A percentile compares a stretch with the other conserved stretches of the same genome.
Evolutionary conservation across 2,113 vertebrate genomes (phyloP).

Genomic region (Gymnorhina tibicen): DNA sequence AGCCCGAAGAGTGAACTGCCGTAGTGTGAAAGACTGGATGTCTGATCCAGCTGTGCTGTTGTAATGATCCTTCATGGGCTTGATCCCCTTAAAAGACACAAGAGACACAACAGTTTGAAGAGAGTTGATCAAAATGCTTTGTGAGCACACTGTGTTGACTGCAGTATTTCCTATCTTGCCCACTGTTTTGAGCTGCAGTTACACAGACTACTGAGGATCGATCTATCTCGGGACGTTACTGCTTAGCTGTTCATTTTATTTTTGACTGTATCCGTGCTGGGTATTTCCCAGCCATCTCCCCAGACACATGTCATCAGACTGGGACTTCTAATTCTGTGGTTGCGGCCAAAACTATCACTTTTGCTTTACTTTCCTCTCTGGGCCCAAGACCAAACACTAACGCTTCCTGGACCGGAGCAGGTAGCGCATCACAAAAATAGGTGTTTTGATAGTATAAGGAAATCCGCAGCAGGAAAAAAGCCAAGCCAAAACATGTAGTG

Average conservation of each 20-base stretch:
- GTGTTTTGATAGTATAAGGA: not conserved
- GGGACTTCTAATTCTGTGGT: not conserved
- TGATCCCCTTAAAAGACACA: not conserved
- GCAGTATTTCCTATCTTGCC: not conserved
- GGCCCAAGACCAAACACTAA: not conserved
- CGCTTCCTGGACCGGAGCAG: not conserved
- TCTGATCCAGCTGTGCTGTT: not conserved
- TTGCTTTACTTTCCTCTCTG: not conserved
- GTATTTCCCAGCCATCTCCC: not conserved
- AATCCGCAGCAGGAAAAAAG: not conserved
- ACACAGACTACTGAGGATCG: not conserved
- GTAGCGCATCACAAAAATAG: not conserved
- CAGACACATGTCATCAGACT: rapidly evolving
- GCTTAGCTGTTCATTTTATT: not conserved
- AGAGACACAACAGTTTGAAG: not conserved
- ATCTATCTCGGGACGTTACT: not conserved
- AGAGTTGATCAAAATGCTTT: not conserved
- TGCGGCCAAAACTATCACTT: not conserved
- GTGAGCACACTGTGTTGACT: not conserved
- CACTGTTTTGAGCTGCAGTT: not conserved
- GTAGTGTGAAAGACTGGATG: rapidly evolving
- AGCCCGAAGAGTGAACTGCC: not conserved
- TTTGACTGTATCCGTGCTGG: not conserved
- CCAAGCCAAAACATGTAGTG: not conserved
- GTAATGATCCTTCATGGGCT: not conserved